phyloP scores from a whole-genome alignment of 2,797 vertebrate species.

The Hirundo rustica region DNA sequence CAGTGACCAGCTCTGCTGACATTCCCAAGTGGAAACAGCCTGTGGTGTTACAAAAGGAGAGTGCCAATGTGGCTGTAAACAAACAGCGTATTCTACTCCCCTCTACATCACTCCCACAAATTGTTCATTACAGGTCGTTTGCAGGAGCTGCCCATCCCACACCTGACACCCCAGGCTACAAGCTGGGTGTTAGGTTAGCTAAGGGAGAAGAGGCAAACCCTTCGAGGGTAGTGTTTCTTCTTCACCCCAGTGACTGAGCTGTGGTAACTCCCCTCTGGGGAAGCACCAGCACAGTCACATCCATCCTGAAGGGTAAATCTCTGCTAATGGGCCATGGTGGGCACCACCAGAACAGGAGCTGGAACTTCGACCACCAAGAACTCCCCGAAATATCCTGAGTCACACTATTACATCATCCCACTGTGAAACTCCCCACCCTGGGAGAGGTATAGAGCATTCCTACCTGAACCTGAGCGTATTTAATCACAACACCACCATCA shows the following conservation, averaged over 20 bases:
- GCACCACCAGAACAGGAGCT: neutral
- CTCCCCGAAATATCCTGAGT: neutral
- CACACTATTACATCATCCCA: neutral
- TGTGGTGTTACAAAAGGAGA: neutral
- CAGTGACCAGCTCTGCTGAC: neutral
- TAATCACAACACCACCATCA: neutral
- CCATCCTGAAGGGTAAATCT: neutral
- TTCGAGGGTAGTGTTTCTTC: neutral
- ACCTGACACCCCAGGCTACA: neutral
- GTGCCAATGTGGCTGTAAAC: neutral
- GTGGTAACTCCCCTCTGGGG: neutral
- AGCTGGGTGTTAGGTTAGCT: neutral
- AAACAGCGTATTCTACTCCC: neutral
- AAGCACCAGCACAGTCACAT: neutral
- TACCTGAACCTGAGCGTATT: neutral
- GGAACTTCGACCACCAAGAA: neutral
- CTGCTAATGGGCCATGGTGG: neutral
- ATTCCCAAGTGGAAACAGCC: neutral
- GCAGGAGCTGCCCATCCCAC: neutral
- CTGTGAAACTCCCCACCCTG: accelerated
- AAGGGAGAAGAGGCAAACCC: neutral
- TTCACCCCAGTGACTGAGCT: neutral
- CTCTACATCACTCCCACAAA: neutral
- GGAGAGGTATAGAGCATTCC: neutral
- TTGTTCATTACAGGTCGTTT: neutral